A percentile compares a stretch with the other conserved stretches of the same genome.
phyloP scores from a whole-genome alignment of 1,140 invertebrate genomes.

The Danaus plexippus region DNA sequence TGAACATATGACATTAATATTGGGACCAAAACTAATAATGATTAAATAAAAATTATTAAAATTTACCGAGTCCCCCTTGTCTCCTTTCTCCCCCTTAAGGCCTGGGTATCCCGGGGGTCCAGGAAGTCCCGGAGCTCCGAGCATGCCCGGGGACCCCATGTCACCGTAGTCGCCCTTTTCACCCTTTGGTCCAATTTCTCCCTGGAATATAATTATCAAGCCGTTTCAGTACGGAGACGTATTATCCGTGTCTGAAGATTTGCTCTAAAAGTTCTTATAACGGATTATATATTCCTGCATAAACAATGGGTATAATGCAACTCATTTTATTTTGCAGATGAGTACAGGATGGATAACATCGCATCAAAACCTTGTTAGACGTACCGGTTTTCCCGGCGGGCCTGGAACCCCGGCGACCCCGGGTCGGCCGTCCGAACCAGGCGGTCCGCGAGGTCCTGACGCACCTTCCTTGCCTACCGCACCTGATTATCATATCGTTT shows the following conservation, averaged over 20 bases:
- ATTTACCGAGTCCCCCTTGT: slow-evolving; percentile 91
- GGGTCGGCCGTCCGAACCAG: slow-evolving; percentile 84
- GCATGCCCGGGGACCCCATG: slow-evolving; percentile 89
- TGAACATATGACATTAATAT: not conserved
- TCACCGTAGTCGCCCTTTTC: slow-evolving; percentile 93
- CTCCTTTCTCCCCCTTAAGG: slow-evolving; percentile 89
- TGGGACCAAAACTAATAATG: no score
- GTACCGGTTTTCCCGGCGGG: slow-evolving; percentile 85
- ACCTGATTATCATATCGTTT: not conserved
- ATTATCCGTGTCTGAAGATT: no score
- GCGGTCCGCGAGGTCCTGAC: slow-evolving; percentile 80
- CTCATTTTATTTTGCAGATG: no score
- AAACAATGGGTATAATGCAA: no score
- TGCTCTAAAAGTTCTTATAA: no score
- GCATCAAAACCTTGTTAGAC: slow-evolving; percentile 12
- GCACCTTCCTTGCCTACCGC: slow-evolving; percentile 47
- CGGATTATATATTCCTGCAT: no score
- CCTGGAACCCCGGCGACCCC: slow-evolving; percentile 91
- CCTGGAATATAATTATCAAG: slow-evolving; percentile 67
- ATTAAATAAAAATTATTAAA: not conserved
- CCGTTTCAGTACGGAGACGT: no score
- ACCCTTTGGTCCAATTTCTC: slow-evolving; percentile 86
- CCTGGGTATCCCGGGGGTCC: slow-evolving; percentile 89
- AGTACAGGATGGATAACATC: not conserved
- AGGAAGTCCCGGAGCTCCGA: slow-evolving; percentile 81